Evolutionary conservation across 2,113 vertebrate genomes (phyloP).

Genomic region (Hystrix cristata): DNA sequence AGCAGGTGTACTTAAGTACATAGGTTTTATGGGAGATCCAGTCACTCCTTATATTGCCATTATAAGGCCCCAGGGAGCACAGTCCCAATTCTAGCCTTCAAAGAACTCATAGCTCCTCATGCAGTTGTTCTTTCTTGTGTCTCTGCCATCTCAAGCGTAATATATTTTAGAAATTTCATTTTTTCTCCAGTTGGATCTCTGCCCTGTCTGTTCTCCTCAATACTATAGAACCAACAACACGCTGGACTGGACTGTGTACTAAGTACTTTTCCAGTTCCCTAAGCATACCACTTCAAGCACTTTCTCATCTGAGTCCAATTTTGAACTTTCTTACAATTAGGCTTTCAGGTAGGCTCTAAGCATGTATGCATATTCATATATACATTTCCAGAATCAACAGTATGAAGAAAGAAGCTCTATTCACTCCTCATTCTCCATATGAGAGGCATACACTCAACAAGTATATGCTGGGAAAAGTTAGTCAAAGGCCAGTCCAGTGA

Average conservation of each 20-base stretch:
- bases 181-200: neutral
- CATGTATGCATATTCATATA: neutral
- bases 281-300: neutral
- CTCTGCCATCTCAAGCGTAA: neutral
- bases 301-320: neutral
- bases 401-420: neutral
- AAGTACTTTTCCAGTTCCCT: neutral
- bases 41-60: neutral
- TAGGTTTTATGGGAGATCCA: neutral
- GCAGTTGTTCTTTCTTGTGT: neutral
- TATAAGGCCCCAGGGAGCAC: neutral
- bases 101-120: neutral
- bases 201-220: neutral
- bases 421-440: neutral
- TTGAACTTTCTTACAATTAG: neutral
- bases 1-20: neutral
- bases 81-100: accelerated
- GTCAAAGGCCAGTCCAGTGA: neutral
- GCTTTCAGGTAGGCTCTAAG: neutral
- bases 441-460: neutral
- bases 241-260: neutral
- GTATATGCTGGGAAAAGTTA: neutral
- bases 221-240: neutral
- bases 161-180: neutral
- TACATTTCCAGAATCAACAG: neutral